Evolutionary conservation across 2,888 invertebrate species (phyloP), one percentile per base, ranked within the genome.

Genomic region (Schizotus pectinicornis): DNA sequence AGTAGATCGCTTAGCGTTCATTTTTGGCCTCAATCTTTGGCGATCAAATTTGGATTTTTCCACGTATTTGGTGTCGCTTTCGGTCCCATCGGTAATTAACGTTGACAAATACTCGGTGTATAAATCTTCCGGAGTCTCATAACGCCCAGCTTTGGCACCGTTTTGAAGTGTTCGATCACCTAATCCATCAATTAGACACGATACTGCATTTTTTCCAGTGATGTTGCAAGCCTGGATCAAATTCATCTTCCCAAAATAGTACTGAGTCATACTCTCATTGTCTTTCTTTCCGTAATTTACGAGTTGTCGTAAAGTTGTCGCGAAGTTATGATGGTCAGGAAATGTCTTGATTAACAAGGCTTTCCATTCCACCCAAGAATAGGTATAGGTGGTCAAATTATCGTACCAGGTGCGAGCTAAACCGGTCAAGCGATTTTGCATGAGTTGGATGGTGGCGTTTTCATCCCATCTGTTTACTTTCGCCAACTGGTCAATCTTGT

Each of bases 111-210:
- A 42, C 7, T 42, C 22, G 8, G 6, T 6, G 22, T 14, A 14
- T 7, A 42, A 22, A 6, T 11, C 42, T 14, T 42, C 42, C 7
- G 42, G 42, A 13, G 36, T 48, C 47, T 38, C 35, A 55, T 8
- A 46, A 8, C 46, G 32, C 0, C 59, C 56, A 12, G 41, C 61
- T 47, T 53, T 54, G 2, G 58, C 51, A n/a, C 59, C 56, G 9
- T 13, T 42, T 51, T 59, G 50, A 6, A 56, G 50, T 36, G 38
- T 9, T 7, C 5, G n/a, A 32, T 46, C 33, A 8, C n/a, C n/a
- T 9, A 62, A 57, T 13, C 62, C 64, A 31, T 62, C 59, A 3
- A 62, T 62, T 0, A 62, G 12, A 45, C 64, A 58, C 1, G 62
- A 60, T 7, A 64, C 59, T 0, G 60, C 64, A 41, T 61, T 54